Conservation (phyloP, 1,140 invertebrate genomes). For the Drosophila miranda region DNA sequence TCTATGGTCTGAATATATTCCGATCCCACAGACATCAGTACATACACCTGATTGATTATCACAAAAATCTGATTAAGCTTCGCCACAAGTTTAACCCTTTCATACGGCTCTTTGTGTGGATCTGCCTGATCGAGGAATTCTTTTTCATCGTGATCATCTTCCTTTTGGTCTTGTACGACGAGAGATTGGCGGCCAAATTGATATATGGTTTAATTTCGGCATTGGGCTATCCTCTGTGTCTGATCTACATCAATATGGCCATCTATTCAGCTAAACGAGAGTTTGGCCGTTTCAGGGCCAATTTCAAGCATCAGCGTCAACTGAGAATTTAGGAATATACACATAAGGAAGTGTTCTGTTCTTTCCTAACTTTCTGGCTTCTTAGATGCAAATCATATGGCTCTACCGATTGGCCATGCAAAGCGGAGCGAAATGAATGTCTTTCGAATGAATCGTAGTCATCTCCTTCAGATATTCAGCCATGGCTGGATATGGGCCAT, state of each 20-base stretch:
- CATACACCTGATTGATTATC: not conserved
- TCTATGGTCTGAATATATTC: constrained; percentile 12
- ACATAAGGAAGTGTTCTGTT: too few species aligned
- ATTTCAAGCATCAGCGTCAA: constrained; percentile 7
- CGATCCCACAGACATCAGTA: too few species aligned
- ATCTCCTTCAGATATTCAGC: constrained; percentile 27
- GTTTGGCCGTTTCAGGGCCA: constrained; percentile 25
- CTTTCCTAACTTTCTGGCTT: not conserved
- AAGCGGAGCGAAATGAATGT: not conserved
- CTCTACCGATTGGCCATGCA: constrained; percentile 10
- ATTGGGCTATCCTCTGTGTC: constrained; percentile 16
- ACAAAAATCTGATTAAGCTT: constrained; percentile 38
- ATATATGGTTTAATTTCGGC: rapidly evolving
- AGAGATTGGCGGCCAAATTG: not conserved
- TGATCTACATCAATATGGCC: constrained; percentile 14
- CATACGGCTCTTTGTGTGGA: constrained; percentile 39
- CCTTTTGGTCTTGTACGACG: constrained; percentile 36
- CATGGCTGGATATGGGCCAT: constrained; percentile 39
- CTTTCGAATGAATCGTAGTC: constrained; percentile 27
- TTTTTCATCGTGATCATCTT: constrained; percentile 2
- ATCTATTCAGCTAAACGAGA: constrained; percentile 25
- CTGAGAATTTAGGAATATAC: not conserved
- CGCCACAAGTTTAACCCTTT: constrained; percentile 31
- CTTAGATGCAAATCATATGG: constrained; percentile 45
- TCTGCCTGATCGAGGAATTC: constrained; percentile 8